Base-by-base conservation (phyloP, 2,113 vertebrate genomes). In the Istiophorus platypterus region DNA sequence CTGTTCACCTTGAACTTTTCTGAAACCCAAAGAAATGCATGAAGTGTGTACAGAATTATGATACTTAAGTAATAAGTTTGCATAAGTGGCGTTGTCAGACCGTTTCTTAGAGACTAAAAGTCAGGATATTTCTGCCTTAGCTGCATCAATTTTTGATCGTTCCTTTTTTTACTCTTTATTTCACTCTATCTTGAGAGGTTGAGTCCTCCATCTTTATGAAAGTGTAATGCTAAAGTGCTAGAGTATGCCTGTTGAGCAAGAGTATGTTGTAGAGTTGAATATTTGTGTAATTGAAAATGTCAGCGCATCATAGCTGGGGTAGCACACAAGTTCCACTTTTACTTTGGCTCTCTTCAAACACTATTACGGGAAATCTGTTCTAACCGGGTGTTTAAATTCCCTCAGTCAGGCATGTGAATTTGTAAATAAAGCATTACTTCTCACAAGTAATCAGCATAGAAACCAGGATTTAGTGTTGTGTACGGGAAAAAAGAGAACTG, bases 1-100 rank as follows among this genome's bases (percentile, higher is more conserved):
- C 82, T 18, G 61, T 75, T 94, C 64, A 95, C 69, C 2, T 49
- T 72, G 79, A 93, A 81, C 59, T 84, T 93, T 29, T 66, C 97
- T 98, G 94, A n/a, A 85, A 82, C 3, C 45, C 3, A 83, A 45
- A 76, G 1, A 86, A 49, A 84, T 9, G 31, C 9, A 39, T 4
- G 29, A 61, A 45, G 39, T 2, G 14, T 70, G 26, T 26, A 31
- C 20, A 51, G 4, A 20, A 56, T 63, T 4, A 8, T 42, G 10
- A 66, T 24, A n/a, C 22, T 54, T 47, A 54, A 39, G 37, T 39
- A 42, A n/a, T 26, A 9, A 8, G 11, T 14, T 52, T 39, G 11
- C 26, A 15, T 2, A 10, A 9, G 47, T 22, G 58, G 3, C 42
- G 22, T 31, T 63, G 10, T 7, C 45, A 59, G 14, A 61, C 39